A percentile compares a stretch with the other conserved stretches of the same genome.
phyloP scores from a whole-genome alignment of 2,113 vertebrate genomes.

The Thamnophis sirtalis region DNA sequence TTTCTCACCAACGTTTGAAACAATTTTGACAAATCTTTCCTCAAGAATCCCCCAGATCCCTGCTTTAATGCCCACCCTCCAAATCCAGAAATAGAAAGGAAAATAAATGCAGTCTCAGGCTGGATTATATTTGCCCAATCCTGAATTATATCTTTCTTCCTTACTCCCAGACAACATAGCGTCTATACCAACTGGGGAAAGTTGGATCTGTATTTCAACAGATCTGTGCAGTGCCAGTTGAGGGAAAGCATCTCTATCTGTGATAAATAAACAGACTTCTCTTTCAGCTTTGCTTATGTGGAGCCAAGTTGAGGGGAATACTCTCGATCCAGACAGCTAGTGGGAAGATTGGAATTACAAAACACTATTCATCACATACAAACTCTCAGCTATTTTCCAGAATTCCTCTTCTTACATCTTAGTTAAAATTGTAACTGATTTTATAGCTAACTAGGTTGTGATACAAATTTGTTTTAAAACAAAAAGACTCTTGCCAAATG shows the following conservation, averaged over 20 bases:
- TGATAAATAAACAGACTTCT: background rate
- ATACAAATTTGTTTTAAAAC: background rate
- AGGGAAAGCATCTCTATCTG: background rate
- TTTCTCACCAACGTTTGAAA: background rate
- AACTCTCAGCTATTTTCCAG: background rate
- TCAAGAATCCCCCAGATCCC: background rate
- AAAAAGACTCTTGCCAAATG: background rate
- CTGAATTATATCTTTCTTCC: background rate
- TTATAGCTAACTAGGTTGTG: background rate
- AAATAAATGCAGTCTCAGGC: background rate
- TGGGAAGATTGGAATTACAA: background rate
- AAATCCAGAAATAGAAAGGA: background rate
- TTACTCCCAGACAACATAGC: background rate
- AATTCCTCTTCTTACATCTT: background rate
- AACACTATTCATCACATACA: background rate
- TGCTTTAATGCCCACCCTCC: background rate
- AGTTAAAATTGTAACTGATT: background rate
- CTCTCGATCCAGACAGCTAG: background rate
- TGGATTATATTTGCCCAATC: background rate
- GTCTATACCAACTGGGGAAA: background rate
- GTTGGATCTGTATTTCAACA: background rate
- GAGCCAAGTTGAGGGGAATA: background rate
- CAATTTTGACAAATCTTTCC: background rate
- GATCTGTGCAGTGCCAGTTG: background rate
- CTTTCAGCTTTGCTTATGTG: background rate